Evolutionary conservation across 1,140 invertebrate genomes (phyloP).

Genomic region (Brachionus calyciflorus): DNA sequence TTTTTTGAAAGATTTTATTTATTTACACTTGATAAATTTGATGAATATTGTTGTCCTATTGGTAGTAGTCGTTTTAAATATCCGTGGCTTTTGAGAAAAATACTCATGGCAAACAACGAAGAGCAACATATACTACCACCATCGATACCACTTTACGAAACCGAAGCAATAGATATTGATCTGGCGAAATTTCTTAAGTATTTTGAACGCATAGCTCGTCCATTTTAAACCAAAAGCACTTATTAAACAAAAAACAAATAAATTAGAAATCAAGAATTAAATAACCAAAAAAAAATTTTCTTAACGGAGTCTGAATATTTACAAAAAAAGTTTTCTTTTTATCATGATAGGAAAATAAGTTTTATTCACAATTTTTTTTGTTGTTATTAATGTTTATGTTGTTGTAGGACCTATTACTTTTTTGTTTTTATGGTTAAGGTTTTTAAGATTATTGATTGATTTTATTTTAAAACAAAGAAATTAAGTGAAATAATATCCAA

Average conservation of each 20-base stretch:
- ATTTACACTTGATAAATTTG: not conserved
- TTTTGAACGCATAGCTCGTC: not conserved
- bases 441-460: not conserved
- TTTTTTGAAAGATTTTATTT: not conserved
- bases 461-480: no score
- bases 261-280: not conserved
- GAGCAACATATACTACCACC: not conserved
- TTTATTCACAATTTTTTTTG: slow-evolving; percentile 26
- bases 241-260: not conserved
- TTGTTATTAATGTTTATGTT: no score
- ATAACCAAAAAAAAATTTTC: no score
- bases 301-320: no score
- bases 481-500: no score
- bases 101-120: not conserved
- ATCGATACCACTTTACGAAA: not conserved
- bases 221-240: not conserved
- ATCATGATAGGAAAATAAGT: not conserved
- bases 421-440: no score
- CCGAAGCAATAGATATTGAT: not conserved
- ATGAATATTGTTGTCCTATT: not conserved
- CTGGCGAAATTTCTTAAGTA: not conserved
- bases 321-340: not conserved
- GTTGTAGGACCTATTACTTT: no score
- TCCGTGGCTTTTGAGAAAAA: not conserved
- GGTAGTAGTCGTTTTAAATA: not conserved